A percentile compares a stretch with the other conserved stretches of the same genome.
Evolutionary conservation across 2,797 vertebrate species (phyloP).

Genomic region (Sebastes dallii): DNA sequence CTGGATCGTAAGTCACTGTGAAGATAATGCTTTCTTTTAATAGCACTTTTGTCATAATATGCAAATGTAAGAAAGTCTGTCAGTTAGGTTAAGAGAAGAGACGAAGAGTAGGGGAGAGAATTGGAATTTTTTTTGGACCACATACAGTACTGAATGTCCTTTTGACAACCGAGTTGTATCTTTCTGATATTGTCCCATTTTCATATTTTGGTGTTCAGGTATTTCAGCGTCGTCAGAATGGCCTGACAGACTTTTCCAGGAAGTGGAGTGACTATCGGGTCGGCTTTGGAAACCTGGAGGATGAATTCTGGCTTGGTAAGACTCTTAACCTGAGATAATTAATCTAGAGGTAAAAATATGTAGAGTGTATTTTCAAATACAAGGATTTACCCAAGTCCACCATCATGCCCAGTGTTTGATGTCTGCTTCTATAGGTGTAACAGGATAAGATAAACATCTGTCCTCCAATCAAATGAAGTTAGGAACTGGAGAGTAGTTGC

Average conservation of each 20-base stretch:
- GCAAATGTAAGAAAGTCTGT: neutral
- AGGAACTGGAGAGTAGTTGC: neutral
- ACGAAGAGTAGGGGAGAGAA: neutral
- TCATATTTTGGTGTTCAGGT: constrained; percentile 79
- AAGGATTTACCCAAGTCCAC: neutral
- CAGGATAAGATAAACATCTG: neutral
- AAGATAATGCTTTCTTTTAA: neutral
- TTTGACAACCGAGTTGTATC: neutral
- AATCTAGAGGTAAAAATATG: neutral
- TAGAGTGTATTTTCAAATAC: neutral
- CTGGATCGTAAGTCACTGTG: constrained; percentile 92
- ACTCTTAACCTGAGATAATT: neutral
- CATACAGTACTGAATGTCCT: neutral
- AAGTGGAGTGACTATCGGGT: constrained; percentile 95
- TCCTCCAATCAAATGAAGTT: neutral
- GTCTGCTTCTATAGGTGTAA: neutral
- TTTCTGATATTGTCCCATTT: neutral
- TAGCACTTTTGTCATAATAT: neutral
- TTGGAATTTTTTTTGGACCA: neutral
- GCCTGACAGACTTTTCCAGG: constrained; percentile 95
- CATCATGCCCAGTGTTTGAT: neutral
- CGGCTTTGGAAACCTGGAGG: constrained; percentile 96
- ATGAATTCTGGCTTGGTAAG: constrained; percentile 98
- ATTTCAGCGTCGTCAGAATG: constrained; percentile 96
- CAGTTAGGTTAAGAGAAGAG: neutral